These are phyloP conservation scores for Carduelis carduelis DNA, from an alignment of 2,797 vertebrate species.

Conservation along the genomic window DNA sequence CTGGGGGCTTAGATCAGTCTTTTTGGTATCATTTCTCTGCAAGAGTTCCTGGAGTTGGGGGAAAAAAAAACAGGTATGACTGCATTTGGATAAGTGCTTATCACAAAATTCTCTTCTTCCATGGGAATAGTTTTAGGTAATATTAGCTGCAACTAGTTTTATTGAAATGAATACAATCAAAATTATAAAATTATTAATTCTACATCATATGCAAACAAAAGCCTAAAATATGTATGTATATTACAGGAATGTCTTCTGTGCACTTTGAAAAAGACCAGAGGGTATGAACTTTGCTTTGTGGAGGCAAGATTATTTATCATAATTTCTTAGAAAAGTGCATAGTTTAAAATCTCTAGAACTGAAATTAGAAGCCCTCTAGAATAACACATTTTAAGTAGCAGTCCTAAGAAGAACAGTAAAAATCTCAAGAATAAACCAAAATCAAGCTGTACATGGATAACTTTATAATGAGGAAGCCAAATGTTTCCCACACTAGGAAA, in stretches of 20 bases:
- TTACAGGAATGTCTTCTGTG: background rate
- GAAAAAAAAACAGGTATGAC: background rate
- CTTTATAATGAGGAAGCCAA: conserved; percentile 19
- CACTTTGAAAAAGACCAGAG: background rate
- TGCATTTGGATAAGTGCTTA: background rate
- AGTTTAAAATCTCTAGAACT: background rate
- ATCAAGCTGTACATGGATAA: background rate
- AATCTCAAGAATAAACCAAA: background rate
- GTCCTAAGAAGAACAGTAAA: background rate
- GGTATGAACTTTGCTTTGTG: background rate
- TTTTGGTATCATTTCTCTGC: background rate
- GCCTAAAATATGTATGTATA: background rate
- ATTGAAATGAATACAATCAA: background rate
- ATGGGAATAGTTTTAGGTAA: background rate
- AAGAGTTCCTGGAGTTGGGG: background rate
- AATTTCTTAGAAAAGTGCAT: background rate
- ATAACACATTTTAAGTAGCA: background rate
- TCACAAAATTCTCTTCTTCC: background rate
- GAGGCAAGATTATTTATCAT: background rate
- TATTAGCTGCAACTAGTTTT: background rate
- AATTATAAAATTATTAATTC: background rate
- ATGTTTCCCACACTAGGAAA: background rate
- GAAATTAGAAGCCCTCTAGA: background rate
- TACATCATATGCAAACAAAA: background rate
- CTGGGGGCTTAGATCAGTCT: background rate